Evolutionary conservation across 2,888 invertebrate genomes (phyloP).

Genomic region (Dione vanillae): DNA sequence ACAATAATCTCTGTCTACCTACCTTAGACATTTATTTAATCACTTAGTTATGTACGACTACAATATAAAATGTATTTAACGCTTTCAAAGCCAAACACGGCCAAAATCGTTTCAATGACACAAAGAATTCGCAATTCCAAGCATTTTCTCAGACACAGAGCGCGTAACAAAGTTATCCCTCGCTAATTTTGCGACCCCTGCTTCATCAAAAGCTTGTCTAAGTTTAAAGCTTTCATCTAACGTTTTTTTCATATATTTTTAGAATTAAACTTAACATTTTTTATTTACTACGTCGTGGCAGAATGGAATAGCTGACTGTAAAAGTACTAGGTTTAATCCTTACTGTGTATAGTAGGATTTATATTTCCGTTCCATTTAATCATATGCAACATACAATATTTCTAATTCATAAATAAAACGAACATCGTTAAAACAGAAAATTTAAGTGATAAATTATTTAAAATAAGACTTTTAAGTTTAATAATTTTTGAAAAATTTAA

Average conservation of each 20-base stretch:
- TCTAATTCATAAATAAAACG: too few species aligned
- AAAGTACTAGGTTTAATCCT: too few species aligned
- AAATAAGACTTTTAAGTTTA: too few species aligned
- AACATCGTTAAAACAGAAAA: too few species aligned
- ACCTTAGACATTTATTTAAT: background rate
- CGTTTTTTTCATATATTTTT: background rate
- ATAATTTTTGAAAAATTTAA: background rate
- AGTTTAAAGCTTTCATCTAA: conserved; percentile 15
- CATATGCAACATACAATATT: too few species aligned
- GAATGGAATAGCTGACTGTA: too few species aligned
- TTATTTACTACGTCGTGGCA: too few species aligned
- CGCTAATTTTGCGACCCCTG: conserved; percentile 38
- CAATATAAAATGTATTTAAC: conserved; percentile 15
- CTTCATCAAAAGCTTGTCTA: conserved; percentile 34
- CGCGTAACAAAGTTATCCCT: conserved; percentile 43
- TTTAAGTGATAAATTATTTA: too few species aligned
- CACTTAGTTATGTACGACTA: background rate
- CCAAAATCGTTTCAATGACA: conserved; percentile 24
- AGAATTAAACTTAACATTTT: background rate
- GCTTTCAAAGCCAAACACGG: conserved; percentile 13
- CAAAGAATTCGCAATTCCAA: conserved; percentile 32
- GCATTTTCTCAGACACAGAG: conserved; percentile 29
- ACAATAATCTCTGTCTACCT: too few species aligned
- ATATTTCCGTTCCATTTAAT: too few species aligned
- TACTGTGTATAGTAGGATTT: too few species aligned